Conservation (phyloP, 2,797 vertebrate genomes). For the Argyrosomus regius region DNA sequence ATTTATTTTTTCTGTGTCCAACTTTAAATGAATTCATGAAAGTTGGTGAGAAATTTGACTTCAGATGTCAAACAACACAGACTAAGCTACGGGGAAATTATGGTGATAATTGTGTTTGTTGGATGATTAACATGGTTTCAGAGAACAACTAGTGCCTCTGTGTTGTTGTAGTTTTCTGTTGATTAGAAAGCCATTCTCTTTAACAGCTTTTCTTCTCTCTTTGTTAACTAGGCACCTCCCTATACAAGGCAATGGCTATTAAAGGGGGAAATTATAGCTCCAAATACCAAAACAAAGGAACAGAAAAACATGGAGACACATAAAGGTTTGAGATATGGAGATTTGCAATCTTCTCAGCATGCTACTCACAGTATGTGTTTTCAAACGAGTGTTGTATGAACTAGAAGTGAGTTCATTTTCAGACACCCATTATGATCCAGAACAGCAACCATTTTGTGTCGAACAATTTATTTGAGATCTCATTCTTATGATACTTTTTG, state of each 20-base stretch:
- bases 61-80: slow-evolving; percentile 28
- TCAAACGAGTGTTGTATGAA: slow-evolving; percentile 33
- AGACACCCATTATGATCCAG: neutral
- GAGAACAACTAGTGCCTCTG: slow-evolving; percentile 70
- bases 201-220: slow-evolving; percentile 71
- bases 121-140: slow-evolving; percentile 76
- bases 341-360: slow-evolving; percentile 65
- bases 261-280: slow-evolving; percentile 78
- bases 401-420: slow-evolving; percentile 28
- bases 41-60: slow-evolving; percentile 36
- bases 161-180: slow-evolving; percentile 65
- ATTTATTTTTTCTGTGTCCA: slow-evolving; percentile 1
- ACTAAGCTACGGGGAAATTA: slow-evolving; percentile 35
- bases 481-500: neutral
- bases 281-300: slow-evolving; percentile 76
- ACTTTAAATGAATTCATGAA: slow-evolving; percentile 40
- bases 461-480: neutral
- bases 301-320: slow-evolving; percentile 61
- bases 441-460: neutral
- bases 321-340: slow-evolving; percentile 61
- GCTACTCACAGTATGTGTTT: slow-evolving; percentile 40
- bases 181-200: slow-evolving; percentile 81
- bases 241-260: slow-evolving; percentile 69
- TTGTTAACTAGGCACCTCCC: slow-evolving; percentile 68
- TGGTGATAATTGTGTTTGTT: slow-evolving; percentile 74